phyloP scores from a whole-genome alignment of 2,888 invertebrate species.

The Hirtodrosophila confusa region DNA sequence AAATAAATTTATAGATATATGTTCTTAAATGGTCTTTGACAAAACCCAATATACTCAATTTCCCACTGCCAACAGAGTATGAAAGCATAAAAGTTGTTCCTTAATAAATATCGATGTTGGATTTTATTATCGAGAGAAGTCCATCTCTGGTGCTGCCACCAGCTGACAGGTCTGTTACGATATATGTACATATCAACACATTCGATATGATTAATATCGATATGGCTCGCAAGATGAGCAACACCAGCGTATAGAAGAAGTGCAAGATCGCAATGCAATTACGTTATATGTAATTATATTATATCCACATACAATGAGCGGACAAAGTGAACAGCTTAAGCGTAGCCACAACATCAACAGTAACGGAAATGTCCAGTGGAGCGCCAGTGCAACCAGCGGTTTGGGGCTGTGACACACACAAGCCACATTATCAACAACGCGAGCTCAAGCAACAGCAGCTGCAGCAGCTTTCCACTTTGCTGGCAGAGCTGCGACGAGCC shows the following conservation, averaged over 20 bases:
- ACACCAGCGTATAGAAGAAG: slow-evolving; percentile 12
- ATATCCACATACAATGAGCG: slow-evolving; percentile 30
- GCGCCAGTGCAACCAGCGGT: slow-evolving; percentile 19
- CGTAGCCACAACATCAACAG: slow-evolving; percentile 6
- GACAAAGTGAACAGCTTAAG: slow-evolving; percentile 3
- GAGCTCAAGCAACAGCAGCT: slow-evolving; percentile 38
- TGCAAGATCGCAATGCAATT: slow-evolving; percentile 38
- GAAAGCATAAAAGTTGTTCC: too few relatives aligned
- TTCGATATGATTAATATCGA: slow-evolving; percentile 16
- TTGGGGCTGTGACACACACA: slow-evolving; percentile 47
- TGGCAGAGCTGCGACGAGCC: slow-evolving; percentile 50
- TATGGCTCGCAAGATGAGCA: slow-evolving; percentile 10
- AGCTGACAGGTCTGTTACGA: slow-evolving; percentile 2
- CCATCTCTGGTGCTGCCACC: background rate
- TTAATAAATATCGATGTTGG: too few relatives aligned
- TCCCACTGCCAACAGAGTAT: too few relatives aligned
- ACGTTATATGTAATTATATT: slow-evolving; percentile 2
- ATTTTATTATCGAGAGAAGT: too few relatives aligned
- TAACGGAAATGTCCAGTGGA: slow-evolving; percentile 29
- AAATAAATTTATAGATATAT: too few relatives aligned
- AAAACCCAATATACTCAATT: too few relatives aligned
- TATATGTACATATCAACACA: background rate
- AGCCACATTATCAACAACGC: slow-evolving; percentile 36
- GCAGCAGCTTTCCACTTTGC: slow-evolving; percentile 24
- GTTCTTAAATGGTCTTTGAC: too few relatives aligned